A percentile compares a stretch with the other conserved stretches of the same genome.
Conservation (phyloP, 2,113 vertebrate genomes). For the Mystacornis crossleyi region DNA sequence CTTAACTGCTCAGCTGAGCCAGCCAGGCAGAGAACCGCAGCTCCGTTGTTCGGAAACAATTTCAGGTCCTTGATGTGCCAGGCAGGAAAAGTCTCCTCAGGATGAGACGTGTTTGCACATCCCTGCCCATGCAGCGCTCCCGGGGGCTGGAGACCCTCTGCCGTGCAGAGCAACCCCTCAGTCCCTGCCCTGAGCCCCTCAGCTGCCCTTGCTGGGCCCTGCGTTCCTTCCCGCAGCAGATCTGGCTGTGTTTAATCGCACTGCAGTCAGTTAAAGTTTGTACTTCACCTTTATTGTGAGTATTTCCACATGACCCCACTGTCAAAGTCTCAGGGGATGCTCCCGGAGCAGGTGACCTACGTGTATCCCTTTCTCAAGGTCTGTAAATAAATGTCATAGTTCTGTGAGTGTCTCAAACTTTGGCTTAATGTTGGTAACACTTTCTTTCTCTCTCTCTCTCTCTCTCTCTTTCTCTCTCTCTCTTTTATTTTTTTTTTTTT, state of each 20-base stretch:
- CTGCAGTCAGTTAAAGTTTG: background rate
- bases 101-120: background rate
- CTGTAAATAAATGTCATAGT: background rate
- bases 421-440: background rate
- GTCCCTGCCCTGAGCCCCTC: background rate
- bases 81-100: slow-evolving; percentile 13
- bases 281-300: background rate
- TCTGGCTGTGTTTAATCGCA: fast-evolving
- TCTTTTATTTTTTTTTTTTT: fast-evolving
- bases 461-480: too few relatives aligned
- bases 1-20: slow-evolving; percentile 67
- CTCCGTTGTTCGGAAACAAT: background rate
- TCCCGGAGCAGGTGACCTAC: background rate
- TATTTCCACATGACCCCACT: background rate
- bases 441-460: background rate
- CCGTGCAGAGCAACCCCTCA: background rate
- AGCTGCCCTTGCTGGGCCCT: background rate
- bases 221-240: background rate
- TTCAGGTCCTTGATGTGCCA: slow-evolving; percentile 2
- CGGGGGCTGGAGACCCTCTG: background rate
- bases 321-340: background rate
- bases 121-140: background rate
- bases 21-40: slow-evolving; percentile 57
- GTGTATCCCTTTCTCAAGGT: background rate
- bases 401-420: background rate